Conservation (phyloP, 2,888 invertebrate genomes). For the Frankliniella intonsa region DNA sequence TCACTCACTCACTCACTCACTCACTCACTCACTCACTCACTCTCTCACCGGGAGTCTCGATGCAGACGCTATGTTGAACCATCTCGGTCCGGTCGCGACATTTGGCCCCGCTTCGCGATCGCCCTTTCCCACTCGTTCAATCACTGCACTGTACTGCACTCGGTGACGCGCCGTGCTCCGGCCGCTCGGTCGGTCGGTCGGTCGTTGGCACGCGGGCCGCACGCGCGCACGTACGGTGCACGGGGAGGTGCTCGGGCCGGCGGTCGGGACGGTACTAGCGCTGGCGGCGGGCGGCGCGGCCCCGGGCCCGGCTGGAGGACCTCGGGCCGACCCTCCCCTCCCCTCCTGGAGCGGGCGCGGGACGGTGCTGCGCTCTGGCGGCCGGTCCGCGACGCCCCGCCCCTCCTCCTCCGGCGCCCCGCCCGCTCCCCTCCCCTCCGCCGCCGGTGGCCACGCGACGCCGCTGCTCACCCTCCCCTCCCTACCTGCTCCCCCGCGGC, state of each 20-base stretch:
- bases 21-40: no score
- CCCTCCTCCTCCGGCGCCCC: conserved; percentile 39
- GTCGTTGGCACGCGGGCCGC: conserved; percentile 39
- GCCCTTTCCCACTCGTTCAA: not conserved
- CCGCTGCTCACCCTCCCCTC: conserved; percentile 37
- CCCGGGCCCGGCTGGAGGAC: not conserved
- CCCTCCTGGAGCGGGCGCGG: conserved; percentile 35
- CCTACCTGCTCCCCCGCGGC: conserved; percentile 63
- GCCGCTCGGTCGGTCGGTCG: conserved; percentile 35
- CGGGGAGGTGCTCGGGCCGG: conserved; percentile 43
- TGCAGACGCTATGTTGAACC: not conserved
- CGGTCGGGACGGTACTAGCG: conserved; percentile 35
- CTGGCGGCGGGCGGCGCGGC: conserved; percentile 30
- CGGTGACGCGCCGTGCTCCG: not conserved
- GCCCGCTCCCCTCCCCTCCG: conserved; percentile 51
- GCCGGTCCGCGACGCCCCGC: conserved; percentile 44
- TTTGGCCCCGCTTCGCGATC: no score
- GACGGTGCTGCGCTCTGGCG: conserved; percentile 47
- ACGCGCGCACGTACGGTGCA: conserved; percentile 42
- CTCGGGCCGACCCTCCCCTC: conserved; percentile 27
- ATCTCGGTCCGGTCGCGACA: not conserved
- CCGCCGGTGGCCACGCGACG: conserved; percentile 48
- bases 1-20: no score
- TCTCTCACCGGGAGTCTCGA: not conserved
- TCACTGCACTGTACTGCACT: not conserved